These are phyloP conservation scores for Anguilla anguilla DNA, from an alignment of 2,797 vertebrate genomes.

Conservation along the genomic window DNA sequence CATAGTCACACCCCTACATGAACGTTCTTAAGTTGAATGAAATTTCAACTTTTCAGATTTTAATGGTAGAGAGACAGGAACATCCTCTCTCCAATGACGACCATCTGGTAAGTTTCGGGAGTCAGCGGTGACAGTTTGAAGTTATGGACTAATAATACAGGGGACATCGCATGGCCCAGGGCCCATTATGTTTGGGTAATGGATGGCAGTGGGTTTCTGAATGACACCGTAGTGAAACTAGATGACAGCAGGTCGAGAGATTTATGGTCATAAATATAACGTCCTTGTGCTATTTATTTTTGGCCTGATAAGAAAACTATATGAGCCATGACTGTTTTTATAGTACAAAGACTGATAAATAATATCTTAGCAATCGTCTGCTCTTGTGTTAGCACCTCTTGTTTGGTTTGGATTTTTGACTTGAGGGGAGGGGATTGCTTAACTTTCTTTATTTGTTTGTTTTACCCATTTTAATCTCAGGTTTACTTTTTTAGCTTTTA, in stretches of 20 bases:
- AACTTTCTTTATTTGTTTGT: background rate
- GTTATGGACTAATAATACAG: conserved; percentile 78
- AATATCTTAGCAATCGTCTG: conserved; percentile 40
- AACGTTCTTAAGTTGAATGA: background rate
- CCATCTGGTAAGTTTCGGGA: background rate
- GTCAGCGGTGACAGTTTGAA: conserved; percentile 70
- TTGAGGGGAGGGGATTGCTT: background rate
- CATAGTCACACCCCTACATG: background rate
- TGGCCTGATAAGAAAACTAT: conserved; percentile 70
- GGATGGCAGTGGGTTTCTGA: conserved; percentile 73
- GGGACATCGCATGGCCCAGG: conserved; percentile 74
- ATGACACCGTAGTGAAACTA: conserved; percentile 78
- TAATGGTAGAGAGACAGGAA: background rate
- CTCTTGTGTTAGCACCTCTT: background rate
- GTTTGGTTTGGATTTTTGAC: background rate
- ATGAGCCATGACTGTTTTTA: conserved; percentile 72
- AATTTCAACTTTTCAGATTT: background rate
- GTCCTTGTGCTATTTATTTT: conserved; percentile 65
- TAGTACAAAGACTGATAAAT: conserved; percentile 70
- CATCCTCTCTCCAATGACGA: background rate
- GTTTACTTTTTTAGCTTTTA: background rate
- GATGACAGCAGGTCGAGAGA: conserved; percentile 71
- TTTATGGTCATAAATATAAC: conserved; percentile 70
- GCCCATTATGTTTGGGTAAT: conserved; percentile 76
- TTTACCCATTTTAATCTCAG: background rate